phyloP scores from a whole-genome alignment of 2,888 invertebrate genomes.

The Lagria hirta region DNA sequence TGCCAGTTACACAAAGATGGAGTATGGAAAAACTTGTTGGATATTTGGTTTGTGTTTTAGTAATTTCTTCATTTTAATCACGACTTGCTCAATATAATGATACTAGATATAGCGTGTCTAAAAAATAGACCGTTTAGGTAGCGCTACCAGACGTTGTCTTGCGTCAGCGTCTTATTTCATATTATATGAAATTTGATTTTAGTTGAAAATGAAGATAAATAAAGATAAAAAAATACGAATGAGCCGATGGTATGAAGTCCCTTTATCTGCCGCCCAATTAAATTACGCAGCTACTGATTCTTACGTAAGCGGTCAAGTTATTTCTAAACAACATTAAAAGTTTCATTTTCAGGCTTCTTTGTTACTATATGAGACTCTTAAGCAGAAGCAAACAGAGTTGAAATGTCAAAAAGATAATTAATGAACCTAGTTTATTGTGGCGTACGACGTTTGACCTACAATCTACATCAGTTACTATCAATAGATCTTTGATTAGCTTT shows the following conservation, averaged over 20 bases:
- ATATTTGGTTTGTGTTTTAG: conserved; percentile 53
- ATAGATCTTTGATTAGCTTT: no score
- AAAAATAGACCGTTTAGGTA: not conserved
- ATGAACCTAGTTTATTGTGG: no score
- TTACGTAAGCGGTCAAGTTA: conserved; percentile 56
- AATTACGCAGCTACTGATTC: conserved; percentile 67
- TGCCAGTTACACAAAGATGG: conserved; percentile 59
- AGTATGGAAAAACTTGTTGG: conserved; percentile 62
- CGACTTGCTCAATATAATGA: conserved; percentile 54
- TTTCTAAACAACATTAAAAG: conserved; percentile 3
- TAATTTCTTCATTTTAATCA: no score
- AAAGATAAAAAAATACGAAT: conserved; percentile 61
- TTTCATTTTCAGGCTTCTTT: conserved; percentile 16
- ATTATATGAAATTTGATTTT: conserved; percentile 33
- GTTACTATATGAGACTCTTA: conserved; percentile 15
- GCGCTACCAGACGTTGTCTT: no score
- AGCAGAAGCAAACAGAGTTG: conserved; percentile 4
- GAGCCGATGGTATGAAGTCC: conserved; percentile 63
- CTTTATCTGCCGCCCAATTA: conserved; percentile 58
- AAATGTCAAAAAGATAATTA: no score
- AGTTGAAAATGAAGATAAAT: conserved; percentile 58
- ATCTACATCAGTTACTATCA: no score
- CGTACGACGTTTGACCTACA: no score
- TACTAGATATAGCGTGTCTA: not conserved
- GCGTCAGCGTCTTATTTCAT: conserved; percentile 4